Percentiles rank a stretch among this genome's conserved stretches.
phyloP scores from a whole-genome alignment of 2,888 invertebrate species.

The Caenorhabditis sp. region DNA sequence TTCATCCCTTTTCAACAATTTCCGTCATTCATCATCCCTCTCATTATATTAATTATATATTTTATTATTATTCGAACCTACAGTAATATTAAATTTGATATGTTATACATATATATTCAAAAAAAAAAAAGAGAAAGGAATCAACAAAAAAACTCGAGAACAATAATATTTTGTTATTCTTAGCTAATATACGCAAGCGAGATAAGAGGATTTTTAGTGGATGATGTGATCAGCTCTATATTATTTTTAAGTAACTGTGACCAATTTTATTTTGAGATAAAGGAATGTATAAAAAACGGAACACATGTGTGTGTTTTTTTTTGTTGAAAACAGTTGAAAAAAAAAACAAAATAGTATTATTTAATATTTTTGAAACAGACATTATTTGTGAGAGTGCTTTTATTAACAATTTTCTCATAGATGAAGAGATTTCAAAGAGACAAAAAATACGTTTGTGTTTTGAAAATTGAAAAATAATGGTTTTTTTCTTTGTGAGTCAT shows the following conservation, averaged over 20 bases:
- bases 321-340: background rate
- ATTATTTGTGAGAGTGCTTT: constrained; percentile 8
- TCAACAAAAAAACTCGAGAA: too few relatives aligned
- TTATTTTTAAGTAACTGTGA: background rate
- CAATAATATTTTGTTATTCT: background rate
- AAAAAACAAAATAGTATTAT: constrained; percentile 9
- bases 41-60: background rate
- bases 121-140: background rate
- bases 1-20: background rate
- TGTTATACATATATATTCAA: background rate
- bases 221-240: background rate
- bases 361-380: too few relatives aligned
- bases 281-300: constrained; percentile 20
- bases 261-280: constrained; percentile 27
- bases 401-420: too few relatives aligned
- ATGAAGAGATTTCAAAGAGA: too few relatives aligned
- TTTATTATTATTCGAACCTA: background rate
- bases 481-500: too few relatives aligned
- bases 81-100: background rate
- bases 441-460: too few relatives aligned
- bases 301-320: background rate
- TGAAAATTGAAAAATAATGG: too few relatives aligned
- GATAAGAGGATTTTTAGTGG: background rate
- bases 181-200: background rate
- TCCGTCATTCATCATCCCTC: background rate